Evolutionary conservation across 2,113 vertebrate species (phyloP).

Genomic region (Scolopax mira): DNA sequence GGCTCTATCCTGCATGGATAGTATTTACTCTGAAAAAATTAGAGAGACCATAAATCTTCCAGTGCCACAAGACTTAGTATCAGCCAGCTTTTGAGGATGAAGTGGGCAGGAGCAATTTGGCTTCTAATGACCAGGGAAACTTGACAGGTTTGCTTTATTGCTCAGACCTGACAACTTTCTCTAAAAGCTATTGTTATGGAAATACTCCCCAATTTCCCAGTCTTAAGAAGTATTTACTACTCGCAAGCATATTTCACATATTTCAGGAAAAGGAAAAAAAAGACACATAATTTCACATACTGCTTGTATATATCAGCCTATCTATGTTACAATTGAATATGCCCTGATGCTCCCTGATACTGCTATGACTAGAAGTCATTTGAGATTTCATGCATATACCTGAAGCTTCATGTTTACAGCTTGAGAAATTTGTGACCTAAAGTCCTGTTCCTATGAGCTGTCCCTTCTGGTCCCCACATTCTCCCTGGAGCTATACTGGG

Average conservation of each 20-base stretch:
- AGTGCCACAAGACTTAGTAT: neutral
- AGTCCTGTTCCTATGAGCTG: neutral
- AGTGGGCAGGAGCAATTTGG: slow-evolving; percentile 24
- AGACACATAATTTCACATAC: neutral
- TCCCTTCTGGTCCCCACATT: neutral
- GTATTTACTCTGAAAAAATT: slow-evolving; percentile 20
- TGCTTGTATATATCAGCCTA: neutral
- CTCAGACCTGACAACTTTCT: slow-evolving; percentile 1
- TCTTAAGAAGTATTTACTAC: neutral
- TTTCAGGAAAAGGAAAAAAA: neutral
- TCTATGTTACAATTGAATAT: neutral
- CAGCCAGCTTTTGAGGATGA: slow-evolving; percentile 24
- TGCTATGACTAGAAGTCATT: neutral
- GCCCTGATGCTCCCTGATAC: neutral
- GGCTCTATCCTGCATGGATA: neutral
- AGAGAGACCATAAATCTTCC: slow-evolving; percentile 1
- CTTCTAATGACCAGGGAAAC: neutral
- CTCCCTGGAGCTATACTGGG: neutral
- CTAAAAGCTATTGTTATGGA: neutral
- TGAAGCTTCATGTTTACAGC: neutral
- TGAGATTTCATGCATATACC: neutral
- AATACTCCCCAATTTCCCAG: neutral
- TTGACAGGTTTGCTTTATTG: slow-evolving; percentile 42
- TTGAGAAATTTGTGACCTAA: neutral
- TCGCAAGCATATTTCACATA: neutral